A percentile compares a stretch with the other conserved stretches of the same genome.
Conservation (phyloP, 2,113 vertebrate genomes). For the Caloenas nicobarica region DNA sequence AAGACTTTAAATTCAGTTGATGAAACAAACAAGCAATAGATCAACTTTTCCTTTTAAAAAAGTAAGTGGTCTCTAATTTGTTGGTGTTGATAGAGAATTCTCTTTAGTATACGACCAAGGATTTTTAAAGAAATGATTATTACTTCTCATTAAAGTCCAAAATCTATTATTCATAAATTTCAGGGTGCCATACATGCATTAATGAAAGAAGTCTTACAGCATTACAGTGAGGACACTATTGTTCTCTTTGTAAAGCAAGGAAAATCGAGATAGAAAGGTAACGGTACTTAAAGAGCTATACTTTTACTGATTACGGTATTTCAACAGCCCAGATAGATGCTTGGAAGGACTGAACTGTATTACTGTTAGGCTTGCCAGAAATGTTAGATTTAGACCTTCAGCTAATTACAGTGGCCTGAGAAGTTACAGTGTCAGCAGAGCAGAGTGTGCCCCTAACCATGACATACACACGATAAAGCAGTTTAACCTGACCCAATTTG, state of each 20-base stretch:
- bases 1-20: conserved; percentile 11
- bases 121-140: background rate
- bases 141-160: background rate
- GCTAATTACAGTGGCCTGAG: background rate
- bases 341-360: background rate
- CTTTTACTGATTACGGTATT: background rate
- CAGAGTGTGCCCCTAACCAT: background rate
- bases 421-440: background rate
- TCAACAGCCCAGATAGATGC: background rate
- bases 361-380: background rate
- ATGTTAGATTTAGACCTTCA: background rate
- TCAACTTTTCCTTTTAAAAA: background rate
- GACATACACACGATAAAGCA: background rate
- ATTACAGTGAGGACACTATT: background rate
- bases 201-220: background rate
- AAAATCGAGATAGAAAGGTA: background rate
- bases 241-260: background rate
- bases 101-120: background rate
- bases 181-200: background rate
- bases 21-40: conserved; percentile 1
- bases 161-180: conserved; percentile 29
- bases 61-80: background rate
- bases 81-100: background rate
- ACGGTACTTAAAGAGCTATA: background rate
- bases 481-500: background rate